A percentile compares a stretch with the other conserved stretches of the same genome.
Conservation (phyloP, 2,797 vertebrate species). For the Liparis tanakae region DNA sequence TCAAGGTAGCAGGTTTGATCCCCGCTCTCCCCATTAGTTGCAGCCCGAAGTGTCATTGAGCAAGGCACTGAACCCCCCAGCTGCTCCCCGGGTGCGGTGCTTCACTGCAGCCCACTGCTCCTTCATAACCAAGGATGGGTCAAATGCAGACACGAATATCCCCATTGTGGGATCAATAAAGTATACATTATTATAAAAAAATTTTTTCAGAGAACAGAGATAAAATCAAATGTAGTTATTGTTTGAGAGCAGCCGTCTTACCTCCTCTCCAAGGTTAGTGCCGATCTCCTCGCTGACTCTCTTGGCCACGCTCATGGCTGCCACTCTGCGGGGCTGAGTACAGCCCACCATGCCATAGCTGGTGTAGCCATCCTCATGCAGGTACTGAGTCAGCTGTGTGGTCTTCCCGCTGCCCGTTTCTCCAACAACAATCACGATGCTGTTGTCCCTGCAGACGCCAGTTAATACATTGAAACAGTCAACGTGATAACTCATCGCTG, state of each 20-base stretch:
- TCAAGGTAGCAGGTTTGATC: too few species aligned
- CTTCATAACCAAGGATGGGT: too few species aligned
- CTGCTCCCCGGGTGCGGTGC: too few species aligned
- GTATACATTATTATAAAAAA: too few species aligned
- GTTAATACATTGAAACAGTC: not conserved
- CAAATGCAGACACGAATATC: too few species aligned
- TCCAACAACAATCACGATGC: conserved; percentile 97
- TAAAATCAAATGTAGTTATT: not conserved
- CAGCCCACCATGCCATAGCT: conserved; percentile 98
- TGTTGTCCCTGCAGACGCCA: conserved; percentile 90
- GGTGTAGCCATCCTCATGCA: conserved; percentile 98
- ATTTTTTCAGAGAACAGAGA: not conserved
- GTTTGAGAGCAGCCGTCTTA: conserved; percentile 69
- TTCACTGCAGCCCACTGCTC: too few species aligned
- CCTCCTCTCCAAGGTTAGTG: conserved; percentile 94
- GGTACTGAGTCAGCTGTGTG: conserved; percentile 97
- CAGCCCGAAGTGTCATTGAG: too few species aligned
- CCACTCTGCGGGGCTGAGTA: conserved; percentile 96
- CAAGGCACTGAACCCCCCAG: too few species aligned
- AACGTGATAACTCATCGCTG: not conserved
- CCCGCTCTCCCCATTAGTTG: too few species aligned
- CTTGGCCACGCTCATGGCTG: conserved; percentile 98
- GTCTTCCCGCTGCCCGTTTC: conserved; percentile 99
- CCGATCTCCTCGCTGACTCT: conserved; percentile 97
- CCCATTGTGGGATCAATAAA: too few species aligned